These are phyloP conservation scores for Propithecus perrieri DNA, from an alignment of 2,797 vertebrate genomes.

Conservation along the genomic window DNA sequence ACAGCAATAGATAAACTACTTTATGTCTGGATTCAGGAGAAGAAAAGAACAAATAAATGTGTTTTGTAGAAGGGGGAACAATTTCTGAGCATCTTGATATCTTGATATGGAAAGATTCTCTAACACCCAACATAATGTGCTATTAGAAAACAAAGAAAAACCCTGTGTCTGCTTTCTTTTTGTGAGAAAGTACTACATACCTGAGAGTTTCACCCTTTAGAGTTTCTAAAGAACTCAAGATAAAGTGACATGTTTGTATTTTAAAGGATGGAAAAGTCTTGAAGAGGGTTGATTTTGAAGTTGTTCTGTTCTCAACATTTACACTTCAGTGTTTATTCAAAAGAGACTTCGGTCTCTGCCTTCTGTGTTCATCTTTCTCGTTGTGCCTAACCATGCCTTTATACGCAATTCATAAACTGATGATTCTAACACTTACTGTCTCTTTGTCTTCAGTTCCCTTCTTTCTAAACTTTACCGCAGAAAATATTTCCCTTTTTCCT, in stretches of 20 bases:
- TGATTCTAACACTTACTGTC: not conserved
- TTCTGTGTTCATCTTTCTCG: not conserved
- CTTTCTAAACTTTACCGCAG: not conserved
- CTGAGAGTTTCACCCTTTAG: not conserved
- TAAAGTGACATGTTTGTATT: not conserved
- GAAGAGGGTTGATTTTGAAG: not conserved
- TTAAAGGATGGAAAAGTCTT: not conserved
- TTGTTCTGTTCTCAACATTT: not conserved
- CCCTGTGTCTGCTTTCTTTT: slow-evolving; percentile 18
- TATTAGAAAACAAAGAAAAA: not conserved
- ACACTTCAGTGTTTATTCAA: not conserved
- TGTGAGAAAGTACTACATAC: not conserved
- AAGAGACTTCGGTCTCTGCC: not conserved
- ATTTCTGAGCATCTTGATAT: not conserved
- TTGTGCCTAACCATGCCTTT: not conserved
- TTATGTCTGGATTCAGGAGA: slow-evolving; percentile 7
- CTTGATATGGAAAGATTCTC: not conserved
- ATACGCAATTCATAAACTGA: not conserved
- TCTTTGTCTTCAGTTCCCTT: not conserved
- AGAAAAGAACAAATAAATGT: not conserved
- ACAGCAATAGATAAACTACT: not conserved
- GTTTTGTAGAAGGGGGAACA: not conserved
- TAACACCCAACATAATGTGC: not conserved
- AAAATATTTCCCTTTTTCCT: not conserved
- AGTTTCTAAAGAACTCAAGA: not conserved